A percentile compares a stretch with the other conserved stretches of the same genome.
These are phyloP conservation scores for Synergus gifuensis DNA, from an alignment of 2,888 invertebrate species.

Conservation along the genomic window DNA sequence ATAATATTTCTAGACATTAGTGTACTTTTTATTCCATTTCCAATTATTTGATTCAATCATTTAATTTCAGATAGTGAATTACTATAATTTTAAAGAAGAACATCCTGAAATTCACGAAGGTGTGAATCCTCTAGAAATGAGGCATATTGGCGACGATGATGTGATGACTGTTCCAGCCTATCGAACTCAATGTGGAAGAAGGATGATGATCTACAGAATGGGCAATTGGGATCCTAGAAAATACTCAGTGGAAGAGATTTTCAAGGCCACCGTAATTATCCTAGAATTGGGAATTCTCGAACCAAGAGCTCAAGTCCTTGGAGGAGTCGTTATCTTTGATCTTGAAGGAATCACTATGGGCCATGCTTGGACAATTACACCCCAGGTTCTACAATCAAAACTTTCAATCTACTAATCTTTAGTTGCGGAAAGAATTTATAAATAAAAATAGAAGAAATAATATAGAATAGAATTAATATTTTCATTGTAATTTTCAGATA, in stretches of 20 bases:
- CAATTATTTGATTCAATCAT: background rate
- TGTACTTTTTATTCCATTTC: background rate
- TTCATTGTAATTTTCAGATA: slow-evolving; percentile 65
- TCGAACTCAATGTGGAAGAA: slow-evolving; percentile 85
- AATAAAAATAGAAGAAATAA: slow-evolving; percentile 16
- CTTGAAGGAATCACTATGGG: slow-evolving; percentile 84
- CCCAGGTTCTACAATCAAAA: slow-evolving; percentile 73
- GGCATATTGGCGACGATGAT: slow-evolving; percentile 83
- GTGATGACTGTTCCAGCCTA: slow-evolving; percentile 88
- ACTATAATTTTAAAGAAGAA: slow-evolving; percentile 86
- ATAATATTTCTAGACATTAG: background rate
- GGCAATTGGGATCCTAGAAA: slow-evolving; percentile 88
- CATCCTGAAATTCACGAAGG: slow-evolving; percentile 85
- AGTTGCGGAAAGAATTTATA: background rate
- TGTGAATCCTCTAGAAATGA: slow-evolving; percentile 83
- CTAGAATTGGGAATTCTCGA: slow-evolving; percentile 88
- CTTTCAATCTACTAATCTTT: background rate
- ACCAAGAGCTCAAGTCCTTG: slow-evolving; percentile 86
- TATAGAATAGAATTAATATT: background rate
- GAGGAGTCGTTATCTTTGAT: slow-evolving; percentile 88
- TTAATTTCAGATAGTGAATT: slow-evolving; percentile 84
- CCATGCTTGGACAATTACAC: slow-evolving; percentile 87
- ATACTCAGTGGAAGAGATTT: slow-evolving; percentile 84
- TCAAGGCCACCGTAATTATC: slow-evolving; percentile 85
- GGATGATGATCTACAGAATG: slow-evolving; percentile 86